Evolutionary conservation across 37 sponge, comb jelly and placozoan species (phyloP), one percentile per base, ranked within the genome.

Genomic region (Cliona cf. orientalis): DNA sequence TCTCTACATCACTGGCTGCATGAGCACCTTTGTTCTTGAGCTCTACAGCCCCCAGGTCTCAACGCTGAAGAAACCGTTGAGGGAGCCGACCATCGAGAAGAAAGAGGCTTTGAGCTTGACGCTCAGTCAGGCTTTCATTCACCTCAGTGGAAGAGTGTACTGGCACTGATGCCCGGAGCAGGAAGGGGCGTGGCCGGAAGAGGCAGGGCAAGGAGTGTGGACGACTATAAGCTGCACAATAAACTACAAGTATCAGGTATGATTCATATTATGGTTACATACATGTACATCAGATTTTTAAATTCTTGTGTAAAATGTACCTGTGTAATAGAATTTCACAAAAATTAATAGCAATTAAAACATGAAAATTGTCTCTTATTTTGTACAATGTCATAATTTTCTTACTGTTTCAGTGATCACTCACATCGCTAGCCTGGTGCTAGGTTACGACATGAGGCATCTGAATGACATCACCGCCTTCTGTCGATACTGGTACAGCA

Each of bases 401-500:
- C 28, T 25, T 66, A 31, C 37, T 32, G 25, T 49, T 72, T 36
- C 73, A 75, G 56, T 75, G 60, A 59, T 78, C 5, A 69, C 69
- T 38, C 42, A 84, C 33, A 78, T 96, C 19, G 93, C 85, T 22
- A 92, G 90, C 42, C 58, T 96, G n/a, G 74, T 89, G 59, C 58
- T 92, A 60, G 84, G 78, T 17, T 92, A 79, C 72, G 96, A 96
- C 65, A 89, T 91, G 92, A 42, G 96, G 41, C 58, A 90, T 32
- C 80, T 91, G 53, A 90, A 87, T 65, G 92, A 96, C 82, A 83
- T 92, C 72, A 84, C 89, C 12, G 87, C 87, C 17, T 96, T 96
- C 81, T 49, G 92, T 7, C 90, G 90, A 28, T 91, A 77, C 76
- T 96, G 96, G 96, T 96, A 91, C 65, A 75, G 86, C 12, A 90